These are phyloP conservation scores for Chaetodon auriga DNA, from an alignment of 2,113 vertebrate species.

Conservation along the genomic window DNA sequence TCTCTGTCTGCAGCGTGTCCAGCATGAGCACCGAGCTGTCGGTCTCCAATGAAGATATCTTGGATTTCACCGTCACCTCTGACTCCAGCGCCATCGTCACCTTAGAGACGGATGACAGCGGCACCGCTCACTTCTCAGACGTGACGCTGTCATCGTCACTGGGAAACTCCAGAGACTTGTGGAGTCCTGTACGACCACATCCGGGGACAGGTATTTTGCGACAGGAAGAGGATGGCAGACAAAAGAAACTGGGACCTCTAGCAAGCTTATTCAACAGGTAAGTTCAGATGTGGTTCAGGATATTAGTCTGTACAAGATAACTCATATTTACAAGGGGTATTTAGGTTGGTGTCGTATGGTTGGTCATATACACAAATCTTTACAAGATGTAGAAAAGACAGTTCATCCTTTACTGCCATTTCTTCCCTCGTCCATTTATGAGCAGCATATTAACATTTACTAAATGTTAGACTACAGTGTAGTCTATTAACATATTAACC, in stretches of 20 bases:
- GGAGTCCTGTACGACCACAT: slow-evolving; percentile 55
- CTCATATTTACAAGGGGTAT: no score
- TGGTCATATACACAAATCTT: no score
- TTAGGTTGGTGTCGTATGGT: no score
- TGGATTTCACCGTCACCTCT: slow-evolving; percentile 92
- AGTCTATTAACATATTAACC: no score
- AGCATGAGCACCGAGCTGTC: slow-evolving; percentile 95
- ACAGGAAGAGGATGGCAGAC: slow-evolving; percentile 79
- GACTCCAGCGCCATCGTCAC: slow-evolving; percentile 94
- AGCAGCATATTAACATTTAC: no score
- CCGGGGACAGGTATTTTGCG: slow-evolving; percentile 8
- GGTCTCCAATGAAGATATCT: slow-evolving; percentile 91
- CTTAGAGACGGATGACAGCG: slow-evolving; percentile 86
- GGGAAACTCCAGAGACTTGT: slow-evolving; percentile 59
- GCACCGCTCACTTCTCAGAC: slow-evolving; percentile 81
- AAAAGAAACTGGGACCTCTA: slow-evolving; percentile 86
- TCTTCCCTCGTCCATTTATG: no score
- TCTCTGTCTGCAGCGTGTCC: slow-evolving; percentile 91
- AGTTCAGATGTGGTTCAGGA: background rate
- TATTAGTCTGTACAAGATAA: no score
- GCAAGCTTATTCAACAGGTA: slow-evolving; percentile 90
- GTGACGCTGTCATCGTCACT: slow-evolving; percentile 84
- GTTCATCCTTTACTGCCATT: no score
- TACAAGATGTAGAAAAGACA: no score
- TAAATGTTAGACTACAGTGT: no score